Evolutionary conservation across 2,888 invertebrate genomes (phyloP).

Genomic region (Emmelina monodactyla): DNA sequence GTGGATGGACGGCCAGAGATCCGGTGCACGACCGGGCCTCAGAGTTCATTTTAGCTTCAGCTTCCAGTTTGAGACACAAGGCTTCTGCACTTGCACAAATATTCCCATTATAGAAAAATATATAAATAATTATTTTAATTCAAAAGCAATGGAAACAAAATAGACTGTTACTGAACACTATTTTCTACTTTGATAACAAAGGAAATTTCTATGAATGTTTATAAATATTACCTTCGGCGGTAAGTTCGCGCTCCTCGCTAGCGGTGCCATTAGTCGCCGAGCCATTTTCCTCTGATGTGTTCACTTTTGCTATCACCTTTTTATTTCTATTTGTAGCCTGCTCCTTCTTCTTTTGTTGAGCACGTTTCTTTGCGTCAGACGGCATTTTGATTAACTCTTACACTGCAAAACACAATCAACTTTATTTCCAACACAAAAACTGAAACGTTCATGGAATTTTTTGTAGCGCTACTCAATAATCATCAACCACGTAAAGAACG

Average conservation of each 20-base stretch:
- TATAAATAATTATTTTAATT: neutral
- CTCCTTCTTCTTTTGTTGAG: constrained; percentile 97
- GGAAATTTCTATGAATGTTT: neutral
- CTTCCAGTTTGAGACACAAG: constrained; percentile 85
- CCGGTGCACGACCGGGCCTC: constrained; percentile 95
- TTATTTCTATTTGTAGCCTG: constrained; percentile 79
- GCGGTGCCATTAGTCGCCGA: constrained; percentile 43
- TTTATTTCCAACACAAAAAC: too few species aligned
- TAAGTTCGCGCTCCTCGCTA: constrained; percentile 68
- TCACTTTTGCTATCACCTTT: constrained; percentile 59
- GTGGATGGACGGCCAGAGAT: constrained; percentile 92
- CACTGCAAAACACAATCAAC: constrained; percentile 1
- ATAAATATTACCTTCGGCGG: constrained; percentile 72
- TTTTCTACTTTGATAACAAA: neutral
- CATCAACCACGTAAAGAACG: too few species aligned
- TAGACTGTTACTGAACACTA: too few species aligned
- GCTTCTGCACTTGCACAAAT: constrained; percentile 70
- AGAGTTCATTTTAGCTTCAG: constrained; percentile 91
- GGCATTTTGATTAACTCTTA: constrained; percentile 74
- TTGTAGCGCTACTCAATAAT: too few species aligned
- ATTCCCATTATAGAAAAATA: neutral
- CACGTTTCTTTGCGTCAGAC: constrained; percentile 98
- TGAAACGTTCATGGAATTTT: too few species aligned
- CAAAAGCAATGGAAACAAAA: neutral
- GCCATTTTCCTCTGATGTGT: constrained; percentile 65